Evolutionary conservation across 1,140 invertebrate species (phyloP).

Genomic region (Rhynchophorus ferrugineus): DNA sequence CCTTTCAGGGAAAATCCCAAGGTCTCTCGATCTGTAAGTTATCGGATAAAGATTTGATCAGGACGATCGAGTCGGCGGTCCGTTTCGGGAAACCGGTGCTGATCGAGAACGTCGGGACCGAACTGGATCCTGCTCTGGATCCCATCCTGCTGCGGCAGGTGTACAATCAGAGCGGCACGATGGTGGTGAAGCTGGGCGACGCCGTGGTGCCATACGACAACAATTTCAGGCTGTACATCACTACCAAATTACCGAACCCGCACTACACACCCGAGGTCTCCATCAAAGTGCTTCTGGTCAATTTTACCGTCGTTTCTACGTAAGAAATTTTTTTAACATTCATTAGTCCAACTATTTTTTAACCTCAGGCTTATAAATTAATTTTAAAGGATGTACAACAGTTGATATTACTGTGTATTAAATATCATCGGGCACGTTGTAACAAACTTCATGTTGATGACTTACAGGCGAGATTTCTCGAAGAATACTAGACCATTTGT

Average conservation of each 20-base stretch:
- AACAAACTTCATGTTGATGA: too few relatives aligned
- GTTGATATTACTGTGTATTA: background rate
- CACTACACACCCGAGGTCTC: constrained; percentile 63
- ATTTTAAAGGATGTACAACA: too few relatives aligned
- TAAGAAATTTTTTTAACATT: too few relatives aligned
- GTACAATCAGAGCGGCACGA: constrained; percentile 44
- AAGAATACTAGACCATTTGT: too few relatives aligned
- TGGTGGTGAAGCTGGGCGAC: constrained; percentile 48
- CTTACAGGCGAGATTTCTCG: too few relatives aligned
- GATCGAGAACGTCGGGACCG: constrained; percentile 54
- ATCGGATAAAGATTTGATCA: constrained; percentile 60
- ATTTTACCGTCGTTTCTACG: constrained; percentile 54
- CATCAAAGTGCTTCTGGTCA: constrained; percentile 60
- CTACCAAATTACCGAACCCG: constrained; percentile 64
- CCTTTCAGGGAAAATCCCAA: constrained; percentile 47
- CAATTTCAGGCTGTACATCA: constrained; percentile 61
- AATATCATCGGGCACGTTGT: background rate
- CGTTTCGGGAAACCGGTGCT: constrained; percentile 60
- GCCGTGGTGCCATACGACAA: constrained; percentile 55
- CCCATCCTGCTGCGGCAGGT: constrained; percentile 51
- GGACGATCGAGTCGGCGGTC: constrained; percentile 65
- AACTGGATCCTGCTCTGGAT: constrained; percentile 59
- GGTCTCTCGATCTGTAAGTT: constrained; percentile 52
- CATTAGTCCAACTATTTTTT: too few relatives aligned
- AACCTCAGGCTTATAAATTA: too few relatives aligned